A percentile compares a stretch with the other conserved stretches of the same genome.
Conservation (phyloP, 2,113 vertebrate species). For the Furnarius figulus region DNA sequence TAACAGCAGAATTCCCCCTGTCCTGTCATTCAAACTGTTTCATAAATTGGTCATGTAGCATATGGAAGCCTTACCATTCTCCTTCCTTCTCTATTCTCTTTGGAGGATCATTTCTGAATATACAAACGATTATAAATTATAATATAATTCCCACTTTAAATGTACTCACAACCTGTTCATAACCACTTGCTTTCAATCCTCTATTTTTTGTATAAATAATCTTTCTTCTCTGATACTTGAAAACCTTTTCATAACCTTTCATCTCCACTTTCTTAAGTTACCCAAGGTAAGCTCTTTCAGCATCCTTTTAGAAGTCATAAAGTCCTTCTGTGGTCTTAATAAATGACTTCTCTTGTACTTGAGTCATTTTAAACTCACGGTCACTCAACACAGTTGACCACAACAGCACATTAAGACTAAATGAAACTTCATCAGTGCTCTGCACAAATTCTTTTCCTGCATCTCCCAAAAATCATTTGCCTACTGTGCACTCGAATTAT, state of each 20-base stretch:
- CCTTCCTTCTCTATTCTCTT: background rate
- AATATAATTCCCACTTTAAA: background rate
- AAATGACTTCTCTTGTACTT: background rate
- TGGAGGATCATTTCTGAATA: background rate
- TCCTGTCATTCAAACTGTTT: background rate
- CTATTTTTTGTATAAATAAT: background rate
- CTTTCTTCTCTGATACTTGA: background rate
- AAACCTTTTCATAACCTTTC: background rate
- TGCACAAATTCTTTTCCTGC: background rate
- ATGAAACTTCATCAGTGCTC: background rate
- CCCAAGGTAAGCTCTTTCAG: background rate
- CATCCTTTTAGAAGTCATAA: background rate
- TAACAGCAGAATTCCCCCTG: background rate
- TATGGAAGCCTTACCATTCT: background rate
- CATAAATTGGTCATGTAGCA: background rate
- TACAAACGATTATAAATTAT: background rate
- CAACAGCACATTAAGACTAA: background rate
- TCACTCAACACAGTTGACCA: background rate
- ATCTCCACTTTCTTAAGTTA: background rate
- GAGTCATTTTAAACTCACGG: background rate
- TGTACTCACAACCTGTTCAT: background rate
- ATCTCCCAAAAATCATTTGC: background rate
- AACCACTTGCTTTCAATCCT: background rate
- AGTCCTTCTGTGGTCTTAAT: background rate
- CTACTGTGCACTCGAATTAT: background rate